Conservation (phyloP, 2,888 invertebrate genomes). For the Macaria liturata region DNA sequence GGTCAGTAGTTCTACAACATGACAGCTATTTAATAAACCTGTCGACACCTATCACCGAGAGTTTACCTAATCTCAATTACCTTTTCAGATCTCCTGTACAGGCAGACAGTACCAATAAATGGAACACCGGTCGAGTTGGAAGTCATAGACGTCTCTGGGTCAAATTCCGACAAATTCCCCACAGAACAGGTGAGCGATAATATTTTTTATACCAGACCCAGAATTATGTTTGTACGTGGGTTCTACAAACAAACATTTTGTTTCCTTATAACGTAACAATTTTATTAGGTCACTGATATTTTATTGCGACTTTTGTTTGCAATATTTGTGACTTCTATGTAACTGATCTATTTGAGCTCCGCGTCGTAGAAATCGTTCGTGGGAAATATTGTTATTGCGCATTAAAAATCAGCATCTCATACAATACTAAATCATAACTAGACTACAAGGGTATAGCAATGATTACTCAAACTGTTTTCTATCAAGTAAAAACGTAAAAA, state of each 20-base stretch:
- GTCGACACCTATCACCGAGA: conserved; percentile 17
- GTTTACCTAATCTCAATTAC: conserved; percentile 31
- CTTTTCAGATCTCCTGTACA: conserved; percentile 88
- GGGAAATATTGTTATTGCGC: no score
- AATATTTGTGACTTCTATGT: no score
- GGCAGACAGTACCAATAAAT: conserved; percentile 88
- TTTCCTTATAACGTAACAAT: conserved; percentile 2
- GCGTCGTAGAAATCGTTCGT: no score
- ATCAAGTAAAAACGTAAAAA: conserved; percentile 10
- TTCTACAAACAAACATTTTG: conserved; percentile 5
- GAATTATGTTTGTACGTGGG: conserved; percentile 5
- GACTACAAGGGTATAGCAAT: conserved; percentile 1
- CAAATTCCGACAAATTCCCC: conserved; percentile 85
- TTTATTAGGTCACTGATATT: conserved; percentile 11
- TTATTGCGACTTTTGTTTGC: conserved; percentile 1
- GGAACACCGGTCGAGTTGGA: conserved; percentile 89
- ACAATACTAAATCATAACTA: conserved; percentile 5
- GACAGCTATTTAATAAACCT: conserved; percentile 12
- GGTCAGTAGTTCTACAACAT: conserved; percentile 70
- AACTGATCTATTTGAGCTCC: no score
- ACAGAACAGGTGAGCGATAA: conserved; percentile 77
- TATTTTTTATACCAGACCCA: background rate
- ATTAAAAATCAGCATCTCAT: no score
- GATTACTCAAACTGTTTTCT: background rate
- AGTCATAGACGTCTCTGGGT: conserved; percentile 90